Evolutionary conservation across 2,888 invertebrate species (phyloP).

Genomic region (Sepiola atlantica): DNA sequence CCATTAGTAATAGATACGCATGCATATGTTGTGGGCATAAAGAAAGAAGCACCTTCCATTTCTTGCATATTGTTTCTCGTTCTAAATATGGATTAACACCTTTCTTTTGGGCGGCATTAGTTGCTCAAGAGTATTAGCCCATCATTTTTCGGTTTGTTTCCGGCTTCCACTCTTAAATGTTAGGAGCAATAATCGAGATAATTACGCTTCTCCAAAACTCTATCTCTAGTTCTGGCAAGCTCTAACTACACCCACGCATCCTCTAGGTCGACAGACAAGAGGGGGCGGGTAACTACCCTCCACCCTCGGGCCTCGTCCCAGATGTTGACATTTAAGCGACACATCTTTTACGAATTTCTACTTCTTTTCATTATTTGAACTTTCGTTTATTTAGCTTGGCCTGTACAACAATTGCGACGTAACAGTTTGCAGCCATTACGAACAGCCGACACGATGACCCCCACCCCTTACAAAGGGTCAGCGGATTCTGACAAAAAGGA

Average conservation of each 20-base stretch:
- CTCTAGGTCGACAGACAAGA: neutral
- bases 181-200: no score
- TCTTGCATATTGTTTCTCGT: no score
- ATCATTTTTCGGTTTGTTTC: neutral
- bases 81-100: no score
- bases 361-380: neutral
- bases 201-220: no score
- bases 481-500: neutral
- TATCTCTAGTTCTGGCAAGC: neutral
- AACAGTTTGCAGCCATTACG: neutral
- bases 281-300: neutral
- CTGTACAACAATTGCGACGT: neutral
- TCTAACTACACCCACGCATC: neutral
- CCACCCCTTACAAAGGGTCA: neutral
- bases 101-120: no score
- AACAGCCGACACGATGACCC: neutral
- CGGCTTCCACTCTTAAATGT: neutral
- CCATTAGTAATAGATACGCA: no score
- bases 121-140: no score
- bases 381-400: neutral
- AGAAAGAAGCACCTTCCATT: no score
- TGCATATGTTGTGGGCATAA: no score
- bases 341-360: neutral
- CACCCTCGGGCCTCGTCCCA: neutral
- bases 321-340: neutral